Percentiles rank a stretch among this genome's conserved stretches.
Evolutionary conservation across 2,797 vertebrate genomes (phyloP).

Genomic region (Mionectes olivaceus): DNA sequence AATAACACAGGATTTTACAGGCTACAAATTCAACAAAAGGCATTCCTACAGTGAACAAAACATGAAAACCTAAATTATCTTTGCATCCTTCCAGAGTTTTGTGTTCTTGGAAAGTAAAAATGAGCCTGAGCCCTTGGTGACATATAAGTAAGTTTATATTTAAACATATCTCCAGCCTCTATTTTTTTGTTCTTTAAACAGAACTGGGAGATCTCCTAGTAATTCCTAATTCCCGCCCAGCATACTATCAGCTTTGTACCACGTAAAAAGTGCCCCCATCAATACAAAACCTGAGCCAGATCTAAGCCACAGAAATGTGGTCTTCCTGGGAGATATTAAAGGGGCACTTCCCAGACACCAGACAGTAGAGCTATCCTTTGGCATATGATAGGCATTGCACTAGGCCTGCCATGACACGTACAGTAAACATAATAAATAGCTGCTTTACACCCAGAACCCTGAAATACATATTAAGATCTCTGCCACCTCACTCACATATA

Average conservation of each 20-base stretch:
- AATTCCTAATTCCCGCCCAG: not conserved
- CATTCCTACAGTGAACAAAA: not conserved
- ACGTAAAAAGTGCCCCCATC: not conserved
- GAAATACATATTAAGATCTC: not conserved
- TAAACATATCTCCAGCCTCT: not conserved
- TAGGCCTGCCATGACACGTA: not conserved
- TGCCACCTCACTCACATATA: not conserved
- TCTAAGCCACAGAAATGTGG: not conserved
- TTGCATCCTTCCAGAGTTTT: not conserved
- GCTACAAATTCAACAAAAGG: not conserved
- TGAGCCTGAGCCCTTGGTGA: not conserved
- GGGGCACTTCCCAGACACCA: not conserved
- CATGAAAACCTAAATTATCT: not conserved
- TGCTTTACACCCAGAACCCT: not conserved
- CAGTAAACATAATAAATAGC: not conserved
- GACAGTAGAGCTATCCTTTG: not conserved
- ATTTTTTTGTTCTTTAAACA: not conserved
- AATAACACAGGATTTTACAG: not conserved
- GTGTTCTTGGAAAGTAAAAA: not conserved
- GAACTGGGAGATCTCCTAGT: not conserved
- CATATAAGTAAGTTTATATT: not conserved
- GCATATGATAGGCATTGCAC: not conserved
- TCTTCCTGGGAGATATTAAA: not conserved
- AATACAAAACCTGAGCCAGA: not conserved
- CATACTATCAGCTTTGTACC: not conserved